Base-by-base conservation (phyloP, 2,888 invertebrate genomes). In the Hedya salicella region DNA sequence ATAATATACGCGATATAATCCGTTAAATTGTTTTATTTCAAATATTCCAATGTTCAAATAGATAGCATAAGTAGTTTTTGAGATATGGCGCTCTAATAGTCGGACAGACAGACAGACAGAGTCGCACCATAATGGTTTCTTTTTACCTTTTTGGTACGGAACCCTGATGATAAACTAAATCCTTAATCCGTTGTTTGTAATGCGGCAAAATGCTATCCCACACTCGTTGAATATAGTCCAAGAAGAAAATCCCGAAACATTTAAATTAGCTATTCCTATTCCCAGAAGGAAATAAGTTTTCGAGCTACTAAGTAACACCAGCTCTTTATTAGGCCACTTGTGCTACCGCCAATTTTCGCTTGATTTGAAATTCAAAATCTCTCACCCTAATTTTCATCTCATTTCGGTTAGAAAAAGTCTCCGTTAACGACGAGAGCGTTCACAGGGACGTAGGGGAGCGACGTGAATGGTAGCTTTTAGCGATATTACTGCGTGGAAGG, bases 391-490 rank as follows among this genome's bases (percentile, higher is more conserved):
- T 69, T 69, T 72, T 68, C 71, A 69, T 65, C 69, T 69, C 70
- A 73, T 73, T 72, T 66, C 68, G 61, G 69, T 61, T 69, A 62
- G 66, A 75, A 67, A 67, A 72, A 79, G 74, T 76, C 77, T 73
- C 76, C 79, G 78, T 78, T 80, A 78, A 66, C 70, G 68, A 68
- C 61, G 60, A 52, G 59, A 52, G 42, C 68, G 64, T 62, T 69
- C 59, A 56, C 39, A 63, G 40, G 48, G 63, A 62, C 62, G 60
- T 63, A 50, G 75, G 72, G 76, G 76, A 78, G 68, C 71, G 75
- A 76, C 83, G 86, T 86, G 82, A 87, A 88, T 85, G 82, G 81
- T 81, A 72, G 86, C 87, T 88, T 84, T 88, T 83, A 88, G 83
- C 81, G 75, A 78, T 85, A 88, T 89, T 87, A 85, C 82, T 73